A percentile compares a stretch with the other conserved stretches of the same genome.
phyloP scores from a whole-genome alignment of 2,888 invertebrate genomes.

The Scaptomyza tumidula region DNA sequence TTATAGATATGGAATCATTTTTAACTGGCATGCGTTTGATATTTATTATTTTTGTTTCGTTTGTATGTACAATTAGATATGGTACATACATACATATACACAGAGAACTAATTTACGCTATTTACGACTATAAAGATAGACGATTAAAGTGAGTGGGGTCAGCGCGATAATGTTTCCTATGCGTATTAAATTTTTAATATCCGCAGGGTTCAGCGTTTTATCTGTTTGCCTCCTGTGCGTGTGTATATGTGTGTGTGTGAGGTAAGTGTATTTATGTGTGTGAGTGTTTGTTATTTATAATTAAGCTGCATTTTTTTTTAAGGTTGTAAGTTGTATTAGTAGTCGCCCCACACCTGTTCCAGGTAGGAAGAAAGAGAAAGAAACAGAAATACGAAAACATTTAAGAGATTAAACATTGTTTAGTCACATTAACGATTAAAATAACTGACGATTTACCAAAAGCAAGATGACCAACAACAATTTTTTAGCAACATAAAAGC shows the following conservation, averaged over 20 bases:
- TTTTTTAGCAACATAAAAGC: constrained; percentile 56
- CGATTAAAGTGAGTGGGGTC: constrained; percentile 38
- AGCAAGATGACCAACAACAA: constrained; percentile 39
- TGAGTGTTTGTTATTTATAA: constrained; percentile 61
- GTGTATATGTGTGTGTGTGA: constrained; percentile 22
- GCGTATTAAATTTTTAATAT: constrained; percentile 38
- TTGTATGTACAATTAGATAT: constrained; percentile 65
- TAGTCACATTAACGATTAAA: constrained; percentile 63
- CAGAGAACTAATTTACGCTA: constrained; percentile 15
- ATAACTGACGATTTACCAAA: constrained; percentile 35
- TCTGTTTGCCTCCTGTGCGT: constrained; percentile 30
- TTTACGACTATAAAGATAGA: constrained; percentile 26
- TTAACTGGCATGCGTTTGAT: constrained; percentile 35
- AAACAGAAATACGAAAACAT: constrained; percentile 47
- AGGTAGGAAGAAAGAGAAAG: constrained; percentile 63
- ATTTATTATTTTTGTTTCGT: constrained; percentile 21
- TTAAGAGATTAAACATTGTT: constrained; percentile 57
- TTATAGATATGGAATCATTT: constrained; percentile 4
- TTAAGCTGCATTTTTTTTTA: constrained; percentile 53
- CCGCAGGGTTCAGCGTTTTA: constrained; percentile 34
- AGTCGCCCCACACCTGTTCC: constrained; percentile 85
- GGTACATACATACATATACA: constrained; percentile 54
- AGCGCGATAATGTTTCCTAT: constrained; percentile 30
- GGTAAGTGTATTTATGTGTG: constrained; percentile 24
- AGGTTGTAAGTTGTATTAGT: constrained; percentile 80